Evolutionary conservation across 2,888 invertebrate species (phyloP), one percentile per base, ranked within the genome.

Genomic region (Eledona agricola): DNA sequence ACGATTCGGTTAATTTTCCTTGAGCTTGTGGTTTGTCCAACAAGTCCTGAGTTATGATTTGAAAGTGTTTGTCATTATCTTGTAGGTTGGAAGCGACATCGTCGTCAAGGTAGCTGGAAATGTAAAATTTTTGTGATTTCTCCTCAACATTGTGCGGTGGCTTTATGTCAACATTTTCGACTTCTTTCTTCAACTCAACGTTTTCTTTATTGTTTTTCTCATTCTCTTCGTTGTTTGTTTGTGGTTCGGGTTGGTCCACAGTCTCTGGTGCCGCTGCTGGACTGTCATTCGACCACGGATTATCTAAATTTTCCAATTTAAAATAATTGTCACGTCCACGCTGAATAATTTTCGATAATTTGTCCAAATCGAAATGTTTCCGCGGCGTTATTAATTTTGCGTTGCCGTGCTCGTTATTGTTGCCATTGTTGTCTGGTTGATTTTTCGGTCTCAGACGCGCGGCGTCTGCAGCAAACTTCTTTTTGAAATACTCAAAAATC

Each of bases 401-500:
- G 6, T 11, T n/a, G 4, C 7, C 6, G 4, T 38, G 6, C 2
- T 22, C 12, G 1, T 1, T 28, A 10, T 5, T 28, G 9, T 26
- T 23, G n/a, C n/a, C n/a, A n/a, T 23, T 4, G 4, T 10, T 9
- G 6, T 3, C 9, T 19, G 19, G 10, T 22, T 22, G 37, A 11
- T 2, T 12, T 32, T 9, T 6, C 1, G 1, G 4, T 26, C 5
- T 7, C 17, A n/a, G 13, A 19, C 6, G 10, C 2, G 34, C 53
- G 1, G 70, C 71, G 43, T 71, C 70, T 11, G 58, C 52, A 5
- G 58, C 40, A 38, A 70, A 70, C 53, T 70, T 70, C 28, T 63
- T 61, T 13, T 55, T 57, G 43, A 62, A 70, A 53, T 62, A 69
- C n/a, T 64, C 57, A n/a, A 68, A 42, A n/a, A 70, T 20, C 4